These are phyloP conservation scores for Bolinopsis microptera DNA, from an alignment of 37 sponge, comb jelly and placozoan genomes.

Conservation along the genomic window DNA sequence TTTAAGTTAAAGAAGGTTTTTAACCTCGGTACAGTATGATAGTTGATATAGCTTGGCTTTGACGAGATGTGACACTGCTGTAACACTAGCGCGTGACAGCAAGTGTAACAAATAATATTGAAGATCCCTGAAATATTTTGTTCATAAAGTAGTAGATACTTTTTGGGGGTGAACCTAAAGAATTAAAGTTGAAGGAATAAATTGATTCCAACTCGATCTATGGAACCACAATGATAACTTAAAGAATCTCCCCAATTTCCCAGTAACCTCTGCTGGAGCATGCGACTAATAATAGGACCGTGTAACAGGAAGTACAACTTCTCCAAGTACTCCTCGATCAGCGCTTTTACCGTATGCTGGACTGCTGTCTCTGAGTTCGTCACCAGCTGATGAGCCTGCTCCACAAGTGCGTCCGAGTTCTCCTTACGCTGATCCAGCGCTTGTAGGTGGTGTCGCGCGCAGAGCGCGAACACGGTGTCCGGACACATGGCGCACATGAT, in stretches of 20 bases:
- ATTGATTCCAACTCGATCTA: too few relatives aligned
- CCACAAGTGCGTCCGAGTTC: background rate
- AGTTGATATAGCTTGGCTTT: background rate
- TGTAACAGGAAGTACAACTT: background rate
- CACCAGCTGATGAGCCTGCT: background rate
- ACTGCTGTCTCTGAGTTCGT: background rate
- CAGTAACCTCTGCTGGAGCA: background rate
- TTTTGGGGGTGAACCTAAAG: background rate
- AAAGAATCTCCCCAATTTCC: too few relatives aligned
- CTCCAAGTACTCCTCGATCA: background rate
- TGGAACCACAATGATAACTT: too few relatives aligned
- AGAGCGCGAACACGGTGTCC: constrained; percentile 5
- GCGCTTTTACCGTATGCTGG: background rate
- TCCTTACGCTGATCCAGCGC: background rate
- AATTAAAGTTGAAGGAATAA: background rate
- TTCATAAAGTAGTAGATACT: background rate
- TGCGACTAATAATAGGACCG: background rate
- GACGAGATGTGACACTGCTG: background rate
- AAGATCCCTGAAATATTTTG: background rate
- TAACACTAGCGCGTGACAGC: background rate
- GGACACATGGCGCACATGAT: constrained; percentile 32
- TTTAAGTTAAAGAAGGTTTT: too few relatives aligned
- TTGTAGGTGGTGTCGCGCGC: background rate
- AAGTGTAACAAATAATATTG: background rate
- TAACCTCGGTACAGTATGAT: background rate